phyloP scores from a whole-genome alignment of 2,888 invertebrate genomes.

The Erebia ligea region DNA sequence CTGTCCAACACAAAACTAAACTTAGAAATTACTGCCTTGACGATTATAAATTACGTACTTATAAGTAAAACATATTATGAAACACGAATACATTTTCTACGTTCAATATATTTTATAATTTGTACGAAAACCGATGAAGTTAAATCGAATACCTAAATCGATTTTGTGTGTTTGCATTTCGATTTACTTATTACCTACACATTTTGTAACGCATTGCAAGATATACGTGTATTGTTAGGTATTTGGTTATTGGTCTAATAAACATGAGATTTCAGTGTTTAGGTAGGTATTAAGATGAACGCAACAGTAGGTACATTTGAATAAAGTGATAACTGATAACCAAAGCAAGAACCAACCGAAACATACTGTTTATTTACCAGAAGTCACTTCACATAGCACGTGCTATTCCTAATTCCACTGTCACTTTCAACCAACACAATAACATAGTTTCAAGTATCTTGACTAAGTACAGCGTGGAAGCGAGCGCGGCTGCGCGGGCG shows the following conservation, averaged over 20 bases:
- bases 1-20: conserved; percentile 2
- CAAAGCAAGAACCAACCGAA: conserved; percentile 47
- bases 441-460: conserved; percentile 56
- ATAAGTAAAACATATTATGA: background rate
- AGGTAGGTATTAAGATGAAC: background rate
- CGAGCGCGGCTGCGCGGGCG: conserved; percentile 57
- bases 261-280: background rate
- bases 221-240: too few relatives aligned
- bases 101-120: background rate
- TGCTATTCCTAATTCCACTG: conserved; percentile 63
- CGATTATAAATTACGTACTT: background rate
- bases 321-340: background rate
- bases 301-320: background rate
- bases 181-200: background rate
- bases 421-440: conserved; percentile 68
- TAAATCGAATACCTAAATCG: background rate
- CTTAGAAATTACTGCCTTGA: conserved; percentile 1
- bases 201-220: background rate
- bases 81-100: background rate
- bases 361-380: conserved; percentile 46
- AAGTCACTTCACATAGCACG: conserved; percentile 51
- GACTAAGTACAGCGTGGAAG: conserved; percentile 59
- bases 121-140: too few relatives aligned
- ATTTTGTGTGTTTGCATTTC: background rate
- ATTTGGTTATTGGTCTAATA: too few relatives aligned